Base-by-base conservation (phyloP, 2,113 vertebrate species). In the Notothenia rossii region DNA sequence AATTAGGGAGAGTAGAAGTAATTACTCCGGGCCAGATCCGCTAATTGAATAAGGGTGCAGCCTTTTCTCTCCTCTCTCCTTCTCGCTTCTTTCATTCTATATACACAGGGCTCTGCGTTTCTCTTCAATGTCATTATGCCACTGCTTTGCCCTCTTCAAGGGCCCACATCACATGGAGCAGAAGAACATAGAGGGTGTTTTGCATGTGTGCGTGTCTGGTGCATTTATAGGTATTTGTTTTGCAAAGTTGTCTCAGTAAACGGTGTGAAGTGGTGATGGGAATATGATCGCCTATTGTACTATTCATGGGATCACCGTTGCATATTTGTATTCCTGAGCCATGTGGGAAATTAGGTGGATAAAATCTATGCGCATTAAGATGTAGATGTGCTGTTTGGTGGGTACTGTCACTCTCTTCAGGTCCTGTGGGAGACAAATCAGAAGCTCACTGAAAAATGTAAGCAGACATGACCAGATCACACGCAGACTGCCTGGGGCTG, bases 1-100 rank as follows among this genome's bases (percentile, higher is more conserved):
- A 93, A 94, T 94, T 91, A 94, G 90, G 88, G 87, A 93, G 91
- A 93, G 93, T 91, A 91, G 88, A 87, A 81, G 93, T 93, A 94
- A 95, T 95, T 93, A 94, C 92, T 90, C 84, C 6, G 33, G 88
- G 93, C 91, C 87, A 87, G 84, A 74, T 86, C 67, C 29, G 33
- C 89, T 95, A 93, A 94, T 94, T 90, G 87, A 95, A 95, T 94
- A 90, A 95, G 86, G 93, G 74, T 83, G 86, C 83, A 84, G 90
- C 76, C 88, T 88, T 90, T 90, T 92, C 87, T 91, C 86, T 87
- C 84, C 86, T 86, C 83, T 79, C 80, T 82, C 75, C 73, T 77
- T 68, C 81, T 72, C 74, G 81, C 83, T 87, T 84, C 82, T 87
- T 85, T 86, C 87, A 82, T 87, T 93, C 77, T 82, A 62, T 77